Evolutionary conservation across 2,797 vertebrate genomes (phyloP).

Genomic region (Eleutherodactylus coqui): DNA sequence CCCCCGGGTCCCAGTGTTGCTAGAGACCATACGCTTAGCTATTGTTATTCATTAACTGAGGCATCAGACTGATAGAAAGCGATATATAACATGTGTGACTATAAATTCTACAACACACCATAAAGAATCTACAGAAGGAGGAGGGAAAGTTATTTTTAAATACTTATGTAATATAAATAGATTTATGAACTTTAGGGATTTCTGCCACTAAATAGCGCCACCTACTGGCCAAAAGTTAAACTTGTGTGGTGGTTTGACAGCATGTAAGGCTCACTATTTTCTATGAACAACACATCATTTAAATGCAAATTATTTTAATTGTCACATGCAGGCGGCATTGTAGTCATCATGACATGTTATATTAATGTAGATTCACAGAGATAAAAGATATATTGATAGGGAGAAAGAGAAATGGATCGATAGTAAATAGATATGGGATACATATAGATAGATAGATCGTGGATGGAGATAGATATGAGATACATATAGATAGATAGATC

Average conservation of each 20-base stretch:
- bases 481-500: too few relatives aligned
- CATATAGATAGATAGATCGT: neutral
- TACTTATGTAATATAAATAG: slow-evolving; percentile 13
- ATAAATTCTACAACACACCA: neutral
- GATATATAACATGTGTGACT: neutral
- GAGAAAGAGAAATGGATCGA: neutral
- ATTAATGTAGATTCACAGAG: neutral
- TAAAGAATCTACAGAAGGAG: neutral
- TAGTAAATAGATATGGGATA: neutral
- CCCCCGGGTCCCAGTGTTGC: slow-evolving; percentile 30
- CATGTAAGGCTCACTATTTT: neutral
- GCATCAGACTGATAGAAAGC: neutral
- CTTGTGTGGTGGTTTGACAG: neutral
- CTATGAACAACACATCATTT: neutral
- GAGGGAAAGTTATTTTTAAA: neutral
- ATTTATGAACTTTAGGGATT: neutral
- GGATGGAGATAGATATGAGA: neutral
- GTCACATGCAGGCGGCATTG: neutral
- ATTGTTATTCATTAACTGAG: neutral
- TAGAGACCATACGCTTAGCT: neutral
- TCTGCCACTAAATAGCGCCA: slow-evolving; percentile 70
- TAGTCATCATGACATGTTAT: neutral
- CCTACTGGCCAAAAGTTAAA: slow-evolving; percentile 66
- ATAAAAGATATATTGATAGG: neutral
- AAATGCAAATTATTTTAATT: neutral